Evolutionary conservation across 2,888 invertebrate genomes (phyloP).

Genomic region (Volucella inflata): DNA sequence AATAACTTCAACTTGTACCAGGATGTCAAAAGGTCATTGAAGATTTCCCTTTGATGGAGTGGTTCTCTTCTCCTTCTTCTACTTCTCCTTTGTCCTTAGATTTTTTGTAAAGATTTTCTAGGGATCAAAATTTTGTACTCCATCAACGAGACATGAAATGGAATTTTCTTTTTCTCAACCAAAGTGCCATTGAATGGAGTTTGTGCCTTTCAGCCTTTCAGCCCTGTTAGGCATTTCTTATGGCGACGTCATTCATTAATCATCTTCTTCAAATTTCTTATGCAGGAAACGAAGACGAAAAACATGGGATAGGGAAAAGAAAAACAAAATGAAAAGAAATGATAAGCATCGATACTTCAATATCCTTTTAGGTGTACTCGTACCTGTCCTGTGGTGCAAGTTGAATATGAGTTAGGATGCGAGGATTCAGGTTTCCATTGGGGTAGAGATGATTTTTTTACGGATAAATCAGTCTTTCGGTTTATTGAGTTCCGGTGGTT

Average conservation of each 20-base stretch:
- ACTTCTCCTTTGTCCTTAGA: background rate
- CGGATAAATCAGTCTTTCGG: background rate
- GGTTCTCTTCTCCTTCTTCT: background rate
- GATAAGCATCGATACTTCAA: conserved; percentile 62
- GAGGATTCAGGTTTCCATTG: background rate
- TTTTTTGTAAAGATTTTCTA: background rate
- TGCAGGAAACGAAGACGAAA: conserved; percentile 18
- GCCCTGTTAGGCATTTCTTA: conserved; percentile 2
- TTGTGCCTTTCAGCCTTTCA: conserved; percentile 18
- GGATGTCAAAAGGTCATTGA: conserved; percentile 68
- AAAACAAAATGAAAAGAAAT: background rate
- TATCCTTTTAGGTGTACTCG: conserved; percentile 27
- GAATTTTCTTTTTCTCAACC: conserved; percentile 13
- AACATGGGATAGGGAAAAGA: background rate
- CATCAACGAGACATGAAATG: conserved; percentile 1
- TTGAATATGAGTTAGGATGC: too few species aligned
- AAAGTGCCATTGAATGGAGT: conserved; percentile 46
- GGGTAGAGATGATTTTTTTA: background rate
- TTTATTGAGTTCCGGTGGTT: conserved; percentile 33
- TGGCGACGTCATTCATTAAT: conserved; percentile 67
- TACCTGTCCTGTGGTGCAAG: background rate
- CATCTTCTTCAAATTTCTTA: conserved; percentile 55
- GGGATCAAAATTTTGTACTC: conserved; percentile 24
- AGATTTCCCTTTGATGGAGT: conserved; percentile 19
- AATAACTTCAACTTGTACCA: conserved; percentile 44